phyloP scores from a whole-genome alignment of 2,797 vertebrate genomes.

The Denticeps clupeoides region DNA sequence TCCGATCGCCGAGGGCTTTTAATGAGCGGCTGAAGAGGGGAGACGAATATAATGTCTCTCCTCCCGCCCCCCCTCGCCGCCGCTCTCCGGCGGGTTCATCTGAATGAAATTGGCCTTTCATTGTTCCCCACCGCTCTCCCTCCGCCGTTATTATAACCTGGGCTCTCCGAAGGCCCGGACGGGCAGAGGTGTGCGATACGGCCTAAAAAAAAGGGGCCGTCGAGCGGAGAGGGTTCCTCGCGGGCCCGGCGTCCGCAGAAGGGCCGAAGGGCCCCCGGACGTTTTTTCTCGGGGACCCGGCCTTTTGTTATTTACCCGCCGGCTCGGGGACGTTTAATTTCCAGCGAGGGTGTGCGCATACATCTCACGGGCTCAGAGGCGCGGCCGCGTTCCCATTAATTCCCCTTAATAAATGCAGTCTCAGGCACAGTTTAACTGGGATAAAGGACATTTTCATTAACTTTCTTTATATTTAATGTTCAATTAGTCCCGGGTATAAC shows the following conservation, averaged over 20 bases:
- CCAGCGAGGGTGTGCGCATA: slow-evolving; percentile 45
- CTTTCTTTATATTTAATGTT: slow-evolving; percentile 81
- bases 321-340: slow-evolving; percentile 43
- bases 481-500: slow-evolving; percentile 76
- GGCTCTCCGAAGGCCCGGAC: slow-evolving; percentile 24
- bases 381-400: slow-evolving; percentile 58
- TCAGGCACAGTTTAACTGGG: slow-evolving; percentile 74
- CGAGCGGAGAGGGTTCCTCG: too few relatives aligned
- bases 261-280: too few relatives aligned
- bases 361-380: slow-evolving; percentile 49
- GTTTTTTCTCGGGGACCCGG: too few relatives aligned
- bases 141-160: slow-evolving; percentile 31
- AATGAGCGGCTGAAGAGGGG: slow-evolving; percentile 47
- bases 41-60: slow-evolving; percentile 40
- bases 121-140: slow-evolving; percentile 44
- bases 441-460: slow-evolving; percentile 82
- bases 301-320: slow-evolving; percentile 53
- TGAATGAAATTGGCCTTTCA: slow-evolving; percentile 56
- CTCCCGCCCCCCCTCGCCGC: slow-evolving; percentile 45
- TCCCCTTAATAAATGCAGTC: slow-evolving; percentile 72
- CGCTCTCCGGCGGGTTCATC: slow-evolving; percentile 30
- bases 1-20: slow-evolving; percentile 38
- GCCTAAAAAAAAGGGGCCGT: too few relatives aligned
- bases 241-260: too few relatives aligned
- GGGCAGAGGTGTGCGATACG: slow-evolving; percentile 12